Evolutionary conservation across 2,113 vertebrate genomes (phyloP), one percentile per base, ranked within the genome.

Genomic region (Parotia lawesii): DNA sequence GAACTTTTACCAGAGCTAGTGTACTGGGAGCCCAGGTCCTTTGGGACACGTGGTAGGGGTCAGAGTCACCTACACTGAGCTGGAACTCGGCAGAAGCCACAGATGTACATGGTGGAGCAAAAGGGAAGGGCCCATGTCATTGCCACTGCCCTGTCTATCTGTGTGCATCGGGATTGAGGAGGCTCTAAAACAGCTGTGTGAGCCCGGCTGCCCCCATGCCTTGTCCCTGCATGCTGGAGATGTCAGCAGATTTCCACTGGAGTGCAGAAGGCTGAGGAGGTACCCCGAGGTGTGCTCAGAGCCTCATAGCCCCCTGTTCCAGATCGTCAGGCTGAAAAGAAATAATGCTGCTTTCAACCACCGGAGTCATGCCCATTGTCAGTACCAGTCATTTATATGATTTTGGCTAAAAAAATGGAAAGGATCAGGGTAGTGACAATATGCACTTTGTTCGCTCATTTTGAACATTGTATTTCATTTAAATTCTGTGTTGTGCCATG

Each of bases 401-500:
- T 70, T 87, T 90, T 66, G 47, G 60, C 24, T 31, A 42, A 74
- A 27, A 47, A 53, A 71, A n/a, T 37, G 6, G 25, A 80, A 77
- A 75, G 37, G 27, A 47, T 4, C 9, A 62, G 45, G 6, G n/a
- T 27, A 61, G 62, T 45, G 85, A 67, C 44, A 66, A 40, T 35
- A 35, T 1, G 0, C 37, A 33, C 16, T 42, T 82, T 65, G 45
- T 91, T 91, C 23, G 1, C 82, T 93, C 64, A 27, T 70, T 93
- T 18, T 77, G 75, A 85, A 60, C 58, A 56, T 0, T 2, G 45
- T 40, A 50, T 95, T 93, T 95, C 28, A 94, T 97, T 96, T 95
- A 93, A 90, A 96, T 95, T 95, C 91, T 76, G 50, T 89, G 62
- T 70, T 79, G 70, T 83, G 70, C 58, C 91, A 82, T 2, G 21